Evolutionary conservation across 2,797 vertebrate species (phyloP), one percentile per base, ranked within the genome.

Genomic region (Sciurus carolinensis): DNA sequence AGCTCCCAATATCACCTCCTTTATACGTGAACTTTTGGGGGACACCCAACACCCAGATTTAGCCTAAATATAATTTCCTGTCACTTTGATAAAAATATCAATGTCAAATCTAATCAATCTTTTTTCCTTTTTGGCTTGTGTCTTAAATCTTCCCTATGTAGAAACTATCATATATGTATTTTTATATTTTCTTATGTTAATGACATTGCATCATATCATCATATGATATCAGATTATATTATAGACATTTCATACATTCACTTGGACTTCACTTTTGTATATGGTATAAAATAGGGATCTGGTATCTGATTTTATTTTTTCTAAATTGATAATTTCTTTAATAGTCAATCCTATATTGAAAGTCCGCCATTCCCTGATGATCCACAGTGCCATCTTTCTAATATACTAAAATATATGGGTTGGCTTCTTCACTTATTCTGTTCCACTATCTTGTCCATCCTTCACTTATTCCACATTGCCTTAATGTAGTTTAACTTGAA

Each of bases 71-170:
- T 26, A 83, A 84, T 39, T 47, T 77, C 11, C 52, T 72, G 76
- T 95, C 28, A 62, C 14, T 89, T 81, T 75, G 39, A 17, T 69
- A 50, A 73, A 83, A 14, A 82, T n/a, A 33, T 5, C 67, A 39
- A 75, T 81, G n/a, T 73, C 33, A 84, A 72, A 67, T 82, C 24
- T 87, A 87, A 87, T 84, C 11, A 44, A 6, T 79, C 28, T 39
- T 87, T 96, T 92, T 17, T 64, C 24, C 59, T 83, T 90, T 79
- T 83, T 20, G 13, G n/a, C 92, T 82, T 76, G 30, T 86, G 30
- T 0, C 36, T 76, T 81, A 57, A 20, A 30, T 54, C 28, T 86
- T 93, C 57, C 39, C 6, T 66, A 72, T 17, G 3, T n/a, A 94
- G 39, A 92, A 92, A 94, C 84, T 14, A 62, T 52, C 50, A 36